Evolutionary conservation across 2,797 vertebrate genomes (phyloP), one percentile per base, ranked within the genome.

Genomic region (Simalia tracyae): DNA sequence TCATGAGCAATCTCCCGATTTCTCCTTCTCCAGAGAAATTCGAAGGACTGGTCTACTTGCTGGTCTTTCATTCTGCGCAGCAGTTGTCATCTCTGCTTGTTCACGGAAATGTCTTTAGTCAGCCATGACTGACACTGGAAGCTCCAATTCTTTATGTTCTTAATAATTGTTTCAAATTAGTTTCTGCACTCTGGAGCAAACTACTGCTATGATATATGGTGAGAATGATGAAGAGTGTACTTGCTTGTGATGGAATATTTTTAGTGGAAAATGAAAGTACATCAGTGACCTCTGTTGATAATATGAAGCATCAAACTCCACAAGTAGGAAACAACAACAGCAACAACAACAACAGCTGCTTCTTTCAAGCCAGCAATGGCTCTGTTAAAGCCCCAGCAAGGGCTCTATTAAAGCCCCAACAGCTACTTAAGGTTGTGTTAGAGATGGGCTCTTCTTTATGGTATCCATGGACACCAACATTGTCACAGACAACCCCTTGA

Each of bases 231-330:
- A 61, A 31, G 60, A 19, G 24, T 59, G 61, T 89, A 91, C 46
- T 89, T 94, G 22, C 76, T 95, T 91, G 59, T 91, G 90, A 81
- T 89, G 3, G 5, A 42, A 9, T 10, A 2, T 46, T 95, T 90
- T 93, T 66, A 87, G 10, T 59, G 8, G 54, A 68, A 88, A 95
- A 87, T 57, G 92, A 86, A 97, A 94, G 97, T 95, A 93, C 96
- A 94, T 92, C 93, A 97, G 96, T 97, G 97, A 97, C 97, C 98
- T 97, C 97, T 98, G 95, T 97, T 96, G 97, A 97, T 97, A 92
- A 95, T 97, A 96, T 92, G 92, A 93, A 95, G 94, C 91, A 97
- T 91, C 92, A 91, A 96, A 94, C 90, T 87, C 87, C 68, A 54
- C 91, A 93, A 94, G 11, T 0, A 66, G 56, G n/a, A 31, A 68